phyloP scores from a whole-genome alignment of 2,888 invertebrate species.

The Halocaridina rubra region DNA sequence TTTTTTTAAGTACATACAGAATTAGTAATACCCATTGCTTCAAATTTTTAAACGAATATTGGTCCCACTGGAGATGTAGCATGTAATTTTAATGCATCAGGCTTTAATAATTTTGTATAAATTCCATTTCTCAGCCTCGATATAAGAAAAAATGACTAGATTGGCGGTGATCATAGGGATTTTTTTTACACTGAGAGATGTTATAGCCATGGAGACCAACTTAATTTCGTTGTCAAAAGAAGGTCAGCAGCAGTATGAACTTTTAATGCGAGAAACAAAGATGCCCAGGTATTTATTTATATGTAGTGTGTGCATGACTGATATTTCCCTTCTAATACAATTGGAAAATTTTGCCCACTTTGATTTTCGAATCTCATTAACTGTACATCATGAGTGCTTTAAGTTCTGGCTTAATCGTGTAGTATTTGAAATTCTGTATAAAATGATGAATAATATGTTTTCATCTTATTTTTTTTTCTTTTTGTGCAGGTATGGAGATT shows the following conservation, averaged over 20 bases:
- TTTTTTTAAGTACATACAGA: too few species aligned
- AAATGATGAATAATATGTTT: background rate
- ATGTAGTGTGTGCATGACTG: background rate
- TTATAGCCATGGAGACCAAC: too few species aligned
- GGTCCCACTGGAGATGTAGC: too few species aligned
- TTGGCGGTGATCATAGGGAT: too few species aligned
- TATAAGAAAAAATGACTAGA: too few species aligned
- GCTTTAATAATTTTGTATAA: too few species aligned
- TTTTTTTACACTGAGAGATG: too few species aligned
- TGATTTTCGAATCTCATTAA: background rate
- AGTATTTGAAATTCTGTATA: background rate
- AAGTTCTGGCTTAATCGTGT: background rate
- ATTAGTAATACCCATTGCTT: too few species aligned
- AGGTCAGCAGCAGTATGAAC: slow-evolving; percentile 23
- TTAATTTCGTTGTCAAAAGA: background rate
- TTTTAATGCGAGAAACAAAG: slow-evolving; percentile 13
- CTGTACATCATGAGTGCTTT: background rate
- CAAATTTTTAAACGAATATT: too few species aligned
- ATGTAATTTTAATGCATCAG: too few species aligned
- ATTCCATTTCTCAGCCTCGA: too few species aligned
- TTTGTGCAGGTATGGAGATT: slow-evolving; percentile 29
- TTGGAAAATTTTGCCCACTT: background rate
- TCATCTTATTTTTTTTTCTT: background rate
- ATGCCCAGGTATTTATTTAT: slow-evolving; percentile 10
- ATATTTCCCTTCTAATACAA: background rate